Evolutionary conservation across 2,888 invertebrate genomes (phyloP).

Genomic region (Craniophora ligustri): DNA sequence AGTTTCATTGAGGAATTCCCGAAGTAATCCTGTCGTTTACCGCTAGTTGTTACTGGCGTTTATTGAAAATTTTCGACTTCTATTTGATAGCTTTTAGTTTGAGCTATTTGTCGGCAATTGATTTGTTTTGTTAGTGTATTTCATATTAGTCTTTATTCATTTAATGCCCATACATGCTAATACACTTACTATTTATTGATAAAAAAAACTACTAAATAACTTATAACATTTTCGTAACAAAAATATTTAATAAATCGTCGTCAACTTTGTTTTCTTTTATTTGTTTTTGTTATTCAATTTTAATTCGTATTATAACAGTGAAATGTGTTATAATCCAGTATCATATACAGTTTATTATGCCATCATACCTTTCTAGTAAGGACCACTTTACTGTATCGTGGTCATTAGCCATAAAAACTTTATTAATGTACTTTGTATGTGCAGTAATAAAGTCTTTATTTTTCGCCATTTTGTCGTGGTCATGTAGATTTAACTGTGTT

Average conservation of each 20-base stretch:
- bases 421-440: not conserved
- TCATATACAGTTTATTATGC: slow-evolving; percentile 7
- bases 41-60: slow-evolving; percentile 11
- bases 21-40: slow-evolving; percentile 29
- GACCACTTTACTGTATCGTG: slow-evolving; percentile 8
- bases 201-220: too few relatives aligned
- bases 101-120: too few relatives aligned
- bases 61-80: slow-evolving; percentile 33
- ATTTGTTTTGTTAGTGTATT: too few relatives aligned
- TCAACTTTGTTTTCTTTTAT: not conserved
- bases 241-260: too few relatives aligned
- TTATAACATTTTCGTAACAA: too few relatives aligned
- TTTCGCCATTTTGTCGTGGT: slow-evolving; percentile 2
- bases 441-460: slow-evolving; percentile 4
- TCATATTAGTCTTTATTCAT: too few relatives aligned
- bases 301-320: slow-evolving; percentile 18
- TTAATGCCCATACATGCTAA: too few relatives aligned
- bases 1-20: slow-evolving; percentile 44
- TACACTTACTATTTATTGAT: too few relatives aligned
- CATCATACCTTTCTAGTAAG: slow-evolving; percentile 10
- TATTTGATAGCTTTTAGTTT: slow-evolving; percentile 7
- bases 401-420: not conserved
- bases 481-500: slow-evolving; percentile 15
- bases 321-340: slow-evolving; percentile 4
- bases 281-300: slow-evolving; percentile 5